Conservation (phyloP, 2,888 invertebrate species). For the Corbicula japonica region DNA sequence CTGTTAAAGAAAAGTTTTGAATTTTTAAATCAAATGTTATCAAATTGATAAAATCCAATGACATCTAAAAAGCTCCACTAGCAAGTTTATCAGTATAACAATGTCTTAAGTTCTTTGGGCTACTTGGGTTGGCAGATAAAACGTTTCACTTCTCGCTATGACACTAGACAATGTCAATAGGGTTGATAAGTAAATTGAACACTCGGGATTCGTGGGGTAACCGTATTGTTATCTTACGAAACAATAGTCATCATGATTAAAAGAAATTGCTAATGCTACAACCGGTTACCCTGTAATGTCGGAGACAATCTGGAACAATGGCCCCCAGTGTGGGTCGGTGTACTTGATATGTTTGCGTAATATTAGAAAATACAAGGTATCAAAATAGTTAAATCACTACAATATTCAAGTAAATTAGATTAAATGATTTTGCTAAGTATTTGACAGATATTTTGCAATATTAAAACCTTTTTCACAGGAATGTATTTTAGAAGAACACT, state of each 20-base stretch:
- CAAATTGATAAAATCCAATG: too few species aligned
- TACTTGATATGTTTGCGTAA: not conserved
- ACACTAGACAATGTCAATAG: constrained; percentile 53
- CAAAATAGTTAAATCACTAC: too few species aligned
- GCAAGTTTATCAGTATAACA: constrained; percentile 45
- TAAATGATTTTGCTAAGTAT: too few species aligned
- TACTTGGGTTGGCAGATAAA: constrained; percentile 49
- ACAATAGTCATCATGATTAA: constrained; percentile 43
- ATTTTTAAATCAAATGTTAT: too few species aligned
- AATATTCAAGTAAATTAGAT: too few species aligned
- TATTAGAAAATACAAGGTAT: too few species aligned
- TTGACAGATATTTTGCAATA: too few species aligned
- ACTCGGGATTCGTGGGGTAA: constrained; percentile 48
- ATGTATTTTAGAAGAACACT: too few species aligned
- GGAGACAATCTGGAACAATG: not conserved
- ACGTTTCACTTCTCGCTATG: constrained; percentile 33
- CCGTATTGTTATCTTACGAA: constrained; percentile 55
- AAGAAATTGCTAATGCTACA: constrained; percentile 38
- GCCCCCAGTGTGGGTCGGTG: constrained; percentile 27
- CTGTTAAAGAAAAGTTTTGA: too few species aligned
- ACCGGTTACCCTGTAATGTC: constrained; percentile 28
- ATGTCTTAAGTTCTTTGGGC: constrained; percentile 43
- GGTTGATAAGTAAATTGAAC: constrained; percentile 52
- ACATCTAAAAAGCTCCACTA: constrained; percentile 9
- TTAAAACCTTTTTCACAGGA: too few species aligned